Percentiles rank a stretch among this genome's conserved stretches.
Conservation (phyloP, 2,797 vertebrate species). For the Spondyliosoma cantharus region DNA sequence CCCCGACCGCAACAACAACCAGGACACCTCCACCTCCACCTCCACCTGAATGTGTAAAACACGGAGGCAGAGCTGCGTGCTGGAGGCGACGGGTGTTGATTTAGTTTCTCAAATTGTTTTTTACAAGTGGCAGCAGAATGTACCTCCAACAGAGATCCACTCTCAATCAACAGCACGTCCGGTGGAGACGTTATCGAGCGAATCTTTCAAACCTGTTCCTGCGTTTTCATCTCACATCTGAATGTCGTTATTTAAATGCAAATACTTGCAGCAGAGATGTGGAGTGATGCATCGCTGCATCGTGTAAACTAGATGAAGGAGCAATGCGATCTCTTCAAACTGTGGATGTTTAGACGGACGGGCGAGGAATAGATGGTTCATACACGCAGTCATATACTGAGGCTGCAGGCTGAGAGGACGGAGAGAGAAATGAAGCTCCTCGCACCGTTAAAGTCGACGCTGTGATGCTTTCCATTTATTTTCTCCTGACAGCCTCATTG, state of each 20-base stretch:
- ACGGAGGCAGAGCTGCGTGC: no score
- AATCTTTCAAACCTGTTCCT: background rate
- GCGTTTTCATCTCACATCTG: background rate
- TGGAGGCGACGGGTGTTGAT: no score
- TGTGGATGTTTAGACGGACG: background rate
- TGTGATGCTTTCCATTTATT: conserved; percentile 14
- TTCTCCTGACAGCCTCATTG: conserved; percentile 5
- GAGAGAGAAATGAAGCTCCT: conserved; percentile 13
- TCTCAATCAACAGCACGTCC: background rate
- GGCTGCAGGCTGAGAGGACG: background rate
- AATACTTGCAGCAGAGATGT: conserved; percentile 15
- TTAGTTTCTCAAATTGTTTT: no score
- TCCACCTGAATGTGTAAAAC: no score
- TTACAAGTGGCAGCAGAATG: background rate
- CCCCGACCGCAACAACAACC: no score
- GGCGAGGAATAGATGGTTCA: background rate
- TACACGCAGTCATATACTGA: background rate
- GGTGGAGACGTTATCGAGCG: background rate
- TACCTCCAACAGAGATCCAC: background rate
- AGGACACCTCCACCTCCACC: no score
- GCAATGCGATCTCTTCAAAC: background rate
- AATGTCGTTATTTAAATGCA: conserved; percentile 14
- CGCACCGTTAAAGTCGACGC: background rate
- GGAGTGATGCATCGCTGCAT: background rate
- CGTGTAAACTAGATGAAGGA: background rate